phyloP scores from a whole-genome alignment of 2,888 invertebrate genomes.

The Mythimna lalbum region DNA sequence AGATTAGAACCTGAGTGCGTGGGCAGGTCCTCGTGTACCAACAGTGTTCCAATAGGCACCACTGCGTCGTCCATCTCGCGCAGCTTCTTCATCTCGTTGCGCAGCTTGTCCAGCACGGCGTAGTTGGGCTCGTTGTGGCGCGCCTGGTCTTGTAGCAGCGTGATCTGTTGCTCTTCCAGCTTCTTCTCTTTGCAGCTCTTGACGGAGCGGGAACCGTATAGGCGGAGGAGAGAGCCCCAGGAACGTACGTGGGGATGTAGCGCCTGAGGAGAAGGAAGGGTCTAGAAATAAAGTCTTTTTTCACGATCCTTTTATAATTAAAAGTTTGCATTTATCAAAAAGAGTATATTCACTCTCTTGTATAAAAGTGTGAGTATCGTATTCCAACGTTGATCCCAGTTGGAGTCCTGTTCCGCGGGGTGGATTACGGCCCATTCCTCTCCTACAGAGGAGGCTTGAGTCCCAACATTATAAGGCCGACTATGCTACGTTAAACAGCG shows the following conservation, averaged over 20 bases:
- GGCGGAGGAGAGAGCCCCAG: constrained; percentile 98
- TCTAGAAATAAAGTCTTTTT: not conserved
- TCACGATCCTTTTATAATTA: not conserved
- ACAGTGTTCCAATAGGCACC: constrained; percentile 90
- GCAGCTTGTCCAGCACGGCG: constrained; percentile 96
- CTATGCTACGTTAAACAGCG: too few relatives aligned
- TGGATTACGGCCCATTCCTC: too few relatives aligned
- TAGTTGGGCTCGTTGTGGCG: constrained; percentile 97
- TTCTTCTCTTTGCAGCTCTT: constrained; percentile 98
- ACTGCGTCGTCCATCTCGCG: constrained; percentile 91
- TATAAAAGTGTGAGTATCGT: too few relatives aligned
- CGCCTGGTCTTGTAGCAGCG: constrained; percentile 95
- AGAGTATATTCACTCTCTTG: too few relatives aligned
- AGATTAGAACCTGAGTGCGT: constrained; percentile 94
- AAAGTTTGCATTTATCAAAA: not conserved
- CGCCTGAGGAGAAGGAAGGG: constrained; percentile 79
- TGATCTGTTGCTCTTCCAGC: constrained; percentile 97
- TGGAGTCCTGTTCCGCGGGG: too few relatives aligned
- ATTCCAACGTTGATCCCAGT: too few relatives aligned
- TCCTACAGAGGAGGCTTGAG: too few relatives aligned
- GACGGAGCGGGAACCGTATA: constrained; percentile 97
- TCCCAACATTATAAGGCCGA: too few relatives aligned
- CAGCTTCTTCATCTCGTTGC: constrained; percentile 95
- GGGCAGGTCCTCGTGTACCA: constrained; percentile 91
- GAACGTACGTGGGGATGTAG: constrained; percentile 98